Evolutionary conservation across 2,113 vertebrate genomes (phyloP), one percentile per base, ranked within the genome.

Genomic region (Puntigrus tetrazona): DNA sequence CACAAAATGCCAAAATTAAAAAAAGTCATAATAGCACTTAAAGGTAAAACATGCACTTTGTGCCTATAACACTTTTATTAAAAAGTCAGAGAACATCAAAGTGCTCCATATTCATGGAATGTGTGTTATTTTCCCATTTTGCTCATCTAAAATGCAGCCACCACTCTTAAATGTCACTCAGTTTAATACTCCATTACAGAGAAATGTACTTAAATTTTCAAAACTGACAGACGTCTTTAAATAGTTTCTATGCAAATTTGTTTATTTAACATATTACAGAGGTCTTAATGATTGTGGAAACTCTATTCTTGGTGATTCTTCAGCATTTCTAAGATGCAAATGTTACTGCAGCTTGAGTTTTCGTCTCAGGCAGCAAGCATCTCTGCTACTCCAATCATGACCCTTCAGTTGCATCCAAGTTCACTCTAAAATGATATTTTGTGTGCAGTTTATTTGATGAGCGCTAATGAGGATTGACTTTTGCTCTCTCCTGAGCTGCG

Each of bases 211-310:
- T 1, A 38, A 69, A 73, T 72, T 43, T 5, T 6, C 22, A 1
- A 43, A 43, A 72, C 0, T 16, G 5, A 27, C n/a, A 41, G 5
- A 43, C 10, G 3, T 45, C 11, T 73, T 73, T 27, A 73, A 73
- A 45, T 45, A 27, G 69, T 16, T 45, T 43, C n/a, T 25, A 73
- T 3, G 69, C n/a, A 16, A 27, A 45, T 70, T 6, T 3, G 0
- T 9, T 22, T 69, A 8, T 22, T 69, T 4, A 1, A 6, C 34
- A 38, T 11, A 13, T 57, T 59, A 29, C 25, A 47, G 11, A 1
- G 41, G 57, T 61, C 50, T 63, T 80, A 41, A 73, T 50, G 86
- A 88, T 88, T 86, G 63, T 89, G 88, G 86, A 93, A 91, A 92
- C 88, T 88, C 88, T 87, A 79, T 57, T 84, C 6, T 47, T 61